phyloP scores from a whole-genome alignment of 2,113 vertebrate species.

The Beaufortia kweichowensis region DNA sequence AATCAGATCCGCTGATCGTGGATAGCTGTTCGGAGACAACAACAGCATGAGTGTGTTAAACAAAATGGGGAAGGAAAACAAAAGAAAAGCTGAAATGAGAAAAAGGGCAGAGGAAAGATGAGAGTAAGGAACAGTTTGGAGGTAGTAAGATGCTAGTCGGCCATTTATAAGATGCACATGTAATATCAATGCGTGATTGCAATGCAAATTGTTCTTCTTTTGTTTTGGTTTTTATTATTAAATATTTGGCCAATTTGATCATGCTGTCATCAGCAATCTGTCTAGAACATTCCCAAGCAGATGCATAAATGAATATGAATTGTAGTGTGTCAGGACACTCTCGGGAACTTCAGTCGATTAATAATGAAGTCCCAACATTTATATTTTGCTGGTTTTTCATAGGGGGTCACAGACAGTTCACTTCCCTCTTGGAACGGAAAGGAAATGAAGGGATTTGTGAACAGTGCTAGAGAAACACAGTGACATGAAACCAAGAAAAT shows the following conservation, averaged over 20 bases:
- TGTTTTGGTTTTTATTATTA: no score
- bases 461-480: background rate
- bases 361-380: background rate
- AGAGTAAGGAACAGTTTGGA: background rate
- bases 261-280: no score
- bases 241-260: no score
- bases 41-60: background rate
- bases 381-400: background rate
- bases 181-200: slow-evolving; percentile 28
- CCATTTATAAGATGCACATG: slow-evolving; percentile 9
- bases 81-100: slow-evolving; percentile 6
- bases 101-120: background rate
- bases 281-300: no score
- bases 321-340: background rate
- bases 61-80: background rate
- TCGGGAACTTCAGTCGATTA: background rate
- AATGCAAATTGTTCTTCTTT: slow-evolving; percentile 3
- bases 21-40: background rate
- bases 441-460: slow-evolving; percentile 28
- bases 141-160: slow-evolving; percentile 7
- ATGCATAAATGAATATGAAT: background rate
- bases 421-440: slow-evolving; percentile 2
- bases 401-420: slow-evolving; percentile 20
- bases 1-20: slow-evolving; percentile 14
- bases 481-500: background rate